Evolutionary conservation across 2,888 invertebrate genomes (phyloP).

Genomic region (Drosophila fungiperda): DNA sequence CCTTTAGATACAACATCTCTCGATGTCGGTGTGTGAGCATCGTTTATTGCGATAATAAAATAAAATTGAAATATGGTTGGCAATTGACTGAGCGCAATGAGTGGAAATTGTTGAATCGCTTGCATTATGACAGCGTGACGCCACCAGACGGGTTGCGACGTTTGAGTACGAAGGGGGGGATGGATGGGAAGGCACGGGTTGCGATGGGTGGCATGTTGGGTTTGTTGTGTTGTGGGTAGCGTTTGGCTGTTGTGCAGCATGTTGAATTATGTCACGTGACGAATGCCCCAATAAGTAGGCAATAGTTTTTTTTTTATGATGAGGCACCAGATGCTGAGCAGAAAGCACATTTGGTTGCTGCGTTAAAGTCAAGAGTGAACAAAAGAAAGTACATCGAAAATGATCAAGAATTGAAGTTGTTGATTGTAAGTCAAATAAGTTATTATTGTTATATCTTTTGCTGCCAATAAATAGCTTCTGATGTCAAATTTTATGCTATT

Average conservation of each 20-base stretch:
- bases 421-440: background rate
- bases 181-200: background rate
- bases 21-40: slow-evolving; percentile 20
- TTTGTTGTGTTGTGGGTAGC: background rate
- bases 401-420: background rate
- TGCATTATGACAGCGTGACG: slow-evolving; percentile 56
- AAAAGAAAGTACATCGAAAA: background rate
- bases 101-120: slow-evolving; percentile 73
- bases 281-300: slow-evolving; percentile 60
- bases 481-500: background rate
- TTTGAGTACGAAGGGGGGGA: no score
- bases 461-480: background rate
- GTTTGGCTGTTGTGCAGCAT: slow-evolving; percentile 21
- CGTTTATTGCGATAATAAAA: slow-evolving; percentile 71
- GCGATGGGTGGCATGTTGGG: slow-evolving; percentile 1
- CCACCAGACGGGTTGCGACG: slow-evolving; percentile 12
- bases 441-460: background rate
- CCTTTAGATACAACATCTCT: slow-evolving; percentile 32
- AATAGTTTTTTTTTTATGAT: slow-evolving; percentile 28
- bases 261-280: slow-evolving; percentile 38
- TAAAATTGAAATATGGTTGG: slow-evolving; percentile 79
- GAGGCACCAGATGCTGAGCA: slow-evolving; percentile 25
- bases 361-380: background rate
- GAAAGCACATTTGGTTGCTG: slow-evolving; percentile 4
- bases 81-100: slow-evolving; percentile 77